A percentile compares a stretch with the other conserved stretches of the same genome.
Evolutionary conservation across 2,113 vertebrate genomes (phyloP).

Genomic region (Vireo altiloquus): DNA sequence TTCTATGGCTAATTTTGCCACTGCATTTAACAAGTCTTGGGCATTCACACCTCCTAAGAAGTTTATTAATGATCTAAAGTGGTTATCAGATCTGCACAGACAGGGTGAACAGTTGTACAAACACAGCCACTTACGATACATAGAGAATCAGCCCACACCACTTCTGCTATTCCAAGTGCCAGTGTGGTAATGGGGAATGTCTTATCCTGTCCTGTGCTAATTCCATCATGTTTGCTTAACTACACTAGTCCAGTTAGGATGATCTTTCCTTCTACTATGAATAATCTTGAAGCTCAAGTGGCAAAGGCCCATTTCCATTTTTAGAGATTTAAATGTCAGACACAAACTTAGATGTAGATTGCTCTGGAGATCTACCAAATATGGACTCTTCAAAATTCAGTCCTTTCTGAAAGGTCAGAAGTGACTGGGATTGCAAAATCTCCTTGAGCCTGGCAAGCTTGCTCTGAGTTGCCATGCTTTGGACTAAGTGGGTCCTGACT

Average conservation of each 20-base stretch:
- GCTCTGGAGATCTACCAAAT: constrained; percentile 43
- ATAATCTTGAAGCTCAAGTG: neutral
- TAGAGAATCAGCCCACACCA: neutral
- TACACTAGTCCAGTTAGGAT: neutral
- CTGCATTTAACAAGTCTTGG: neutral
- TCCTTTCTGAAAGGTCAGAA: constrained; percentile 4
- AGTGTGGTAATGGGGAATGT: neutral
- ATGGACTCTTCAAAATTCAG: neutral
- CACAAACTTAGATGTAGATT: neutral
- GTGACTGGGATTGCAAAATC: neutral
- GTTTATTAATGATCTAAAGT: neutral
- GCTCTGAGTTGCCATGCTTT: neutral
- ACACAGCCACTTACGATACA: neutral
- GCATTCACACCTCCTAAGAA: neutral
- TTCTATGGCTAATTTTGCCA: neutral
- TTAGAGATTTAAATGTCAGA: constrained; percentile 22
- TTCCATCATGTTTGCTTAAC: neutral
- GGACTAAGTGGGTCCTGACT: neutral
- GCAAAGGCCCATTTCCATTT: neutral
- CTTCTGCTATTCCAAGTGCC: neutral
- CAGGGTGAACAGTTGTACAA: neutral
- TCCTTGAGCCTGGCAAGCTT: neutral
- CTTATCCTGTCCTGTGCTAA: neutral
- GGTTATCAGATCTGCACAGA: neutral
- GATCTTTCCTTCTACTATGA: neutral